Evolutionary conservation across 2,888 invertebrate species (phyloP), one percentile per base, ranked within the genome.

Genomic region (Cistogaster globosa): DNA sequence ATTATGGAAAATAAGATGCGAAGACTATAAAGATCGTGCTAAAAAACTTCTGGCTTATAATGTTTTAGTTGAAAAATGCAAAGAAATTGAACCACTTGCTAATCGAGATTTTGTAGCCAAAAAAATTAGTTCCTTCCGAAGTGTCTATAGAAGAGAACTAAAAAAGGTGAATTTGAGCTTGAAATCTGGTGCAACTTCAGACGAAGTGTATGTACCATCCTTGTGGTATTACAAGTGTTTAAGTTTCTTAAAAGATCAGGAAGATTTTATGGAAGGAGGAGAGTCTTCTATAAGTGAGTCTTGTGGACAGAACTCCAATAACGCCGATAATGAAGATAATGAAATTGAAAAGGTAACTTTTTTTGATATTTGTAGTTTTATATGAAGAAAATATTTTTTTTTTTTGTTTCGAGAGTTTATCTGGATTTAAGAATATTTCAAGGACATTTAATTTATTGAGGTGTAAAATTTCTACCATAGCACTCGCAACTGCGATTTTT

Each of bases 171-270:
- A 45, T 7, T 22, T 8, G 18, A 45, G 45, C 2, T 63, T 63
- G 20, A 42, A 8, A 11, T 5, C n/a, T n/a, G n/a, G n/a, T n/a
- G n/a, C n/a, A n/a, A n/a, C n/a, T n/a, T n/a, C 20, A 1, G 14
- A 45, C 14, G 45, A 14, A 5, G 9, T 42, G 3, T 63, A 63
- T 45, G 9, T 26, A 26, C 45, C 63, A 63, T 9, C 22, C 14
- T 22, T 45, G 22, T 63, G 63, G 63, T 63, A 63, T 63, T 63
- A 16, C 16, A 42, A 63, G 20, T 45, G 14, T 22, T 63, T 63
- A 8, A 26, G 9, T 18, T 63, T 63, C 22, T 63, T 63, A 48
- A 22, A n/a, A 63, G 45, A 63, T 48, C 63, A 63, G 22, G 22
- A 55, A 20, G 18, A 51, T 51, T 2, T 18, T 8, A 8, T n/a